Evolutionary conservation across 2,888 invertebrate species (phyloP).

Genomic region (Brachyopa scutellaris): DNA sequence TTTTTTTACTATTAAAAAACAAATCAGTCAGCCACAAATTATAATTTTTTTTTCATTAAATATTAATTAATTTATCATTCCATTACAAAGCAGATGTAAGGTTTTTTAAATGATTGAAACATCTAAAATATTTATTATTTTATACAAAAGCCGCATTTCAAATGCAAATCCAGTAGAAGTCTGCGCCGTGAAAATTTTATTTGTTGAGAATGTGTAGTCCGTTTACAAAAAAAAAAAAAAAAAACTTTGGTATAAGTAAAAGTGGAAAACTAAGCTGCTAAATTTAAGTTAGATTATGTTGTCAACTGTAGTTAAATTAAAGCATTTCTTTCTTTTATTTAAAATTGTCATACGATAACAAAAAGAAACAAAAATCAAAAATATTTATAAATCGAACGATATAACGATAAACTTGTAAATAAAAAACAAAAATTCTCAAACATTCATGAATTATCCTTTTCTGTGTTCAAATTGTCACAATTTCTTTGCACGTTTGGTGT

Average conservation of each 20-base stretch:
- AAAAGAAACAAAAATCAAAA: slow-evolving; percentile 21
- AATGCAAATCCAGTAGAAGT: slow-evolving; percentile 3
- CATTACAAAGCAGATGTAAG: slow-evolving; percentile 31
- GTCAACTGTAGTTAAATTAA: slow-evolving; percentile 34
- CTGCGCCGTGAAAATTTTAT: neutral
- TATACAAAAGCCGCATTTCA: neutral
- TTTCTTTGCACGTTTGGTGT: neutral
- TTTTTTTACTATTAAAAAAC: neutral
- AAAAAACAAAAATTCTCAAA: slow-evolving; percentile 38
- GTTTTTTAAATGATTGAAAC: slow-evolving; percentile 2
- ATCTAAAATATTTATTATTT: slow-evolving; percentile 1
- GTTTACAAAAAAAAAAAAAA: too few species aligned
- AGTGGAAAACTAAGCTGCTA: slow-evolving; percentile 13
- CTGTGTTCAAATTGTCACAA: neutral
- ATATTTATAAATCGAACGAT: slow-evolving; percentile 57
- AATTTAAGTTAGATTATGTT: slow-evolving; percentile 26
- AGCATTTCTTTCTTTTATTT: slow-evolving; percentile 28
- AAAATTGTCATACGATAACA: slow-evolving; percentile 43
- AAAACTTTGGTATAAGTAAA: slow-evolving; percentile 5
- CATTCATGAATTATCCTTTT: slow-evolving; percentile 1
- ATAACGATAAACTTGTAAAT: slow-evolving; percentile 57
- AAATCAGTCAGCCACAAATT: neutral
- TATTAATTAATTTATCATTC: slow-evolving; percentile 56
- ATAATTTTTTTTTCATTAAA: slow-evolving; percentile 2
- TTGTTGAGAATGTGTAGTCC: too few species aligned